Evolutionary conservation across 2,113 vertebrate species (phyloP), one percentile per base, ranked within the genome.

Genomic region (Heterotilapia buettikoferi): DNA sequence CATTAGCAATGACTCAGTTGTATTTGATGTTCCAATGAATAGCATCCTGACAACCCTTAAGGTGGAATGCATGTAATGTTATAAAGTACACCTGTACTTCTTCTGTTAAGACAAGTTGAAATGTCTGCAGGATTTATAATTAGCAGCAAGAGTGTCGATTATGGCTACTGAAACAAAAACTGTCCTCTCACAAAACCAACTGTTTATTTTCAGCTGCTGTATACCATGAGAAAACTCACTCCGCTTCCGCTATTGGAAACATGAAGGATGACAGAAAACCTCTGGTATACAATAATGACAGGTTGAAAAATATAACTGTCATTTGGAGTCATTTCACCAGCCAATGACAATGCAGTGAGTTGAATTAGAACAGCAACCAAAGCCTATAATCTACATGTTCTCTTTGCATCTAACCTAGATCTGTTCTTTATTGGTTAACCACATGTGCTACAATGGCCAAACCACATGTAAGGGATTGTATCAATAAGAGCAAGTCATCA

Each of bases 381-480:
- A 87, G 84, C 86, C 90, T 91, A 89, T 93, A 91, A 95, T 96
- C 88, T 89, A 52, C 87, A 54, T 88, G 88, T 90, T 83, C 43
- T 79, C 56, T 85, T 84, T 83, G 87, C 82, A 80, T 91, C 83
- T 71, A 92, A 91, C 87, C 84, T 85, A 87, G 86, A 92, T 94
- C 78, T 94, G 85, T 90, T 81, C 85, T 90, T 76, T 90, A 90
- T 93, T 92, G 90, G 94, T 95, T 93, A 94, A 95, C 95, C 94
- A 93, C 93, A 96, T 94, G 92, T 86, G 86, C 90, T 92, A 94
- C 92, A 96, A 96, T 90, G 84, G 90, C 91, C 89, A 93, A 95
- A 95, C 95, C 96, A 95, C 94, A 96, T 96, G 93, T 96, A 90
- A 96, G 90, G 86, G 71, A 92, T 73, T 89, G 83, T 94, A 92